Base-by-base conservation (phyloP, 2,888 invertebrate species). In the Timema podura region DNA sequence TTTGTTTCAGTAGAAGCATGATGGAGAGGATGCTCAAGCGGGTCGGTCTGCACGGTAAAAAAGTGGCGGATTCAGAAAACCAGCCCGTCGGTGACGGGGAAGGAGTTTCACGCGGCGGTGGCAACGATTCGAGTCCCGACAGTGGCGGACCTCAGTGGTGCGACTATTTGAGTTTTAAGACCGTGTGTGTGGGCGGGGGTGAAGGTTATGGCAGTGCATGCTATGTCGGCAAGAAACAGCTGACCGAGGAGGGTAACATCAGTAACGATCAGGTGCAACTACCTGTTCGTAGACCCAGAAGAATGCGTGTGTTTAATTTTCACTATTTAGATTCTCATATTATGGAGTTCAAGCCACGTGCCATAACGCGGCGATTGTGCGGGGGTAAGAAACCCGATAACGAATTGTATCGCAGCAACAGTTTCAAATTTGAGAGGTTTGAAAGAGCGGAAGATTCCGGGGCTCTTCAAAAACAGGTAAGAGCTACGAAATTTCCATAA, bases 371-470 rank as follows among this genome's bases (percentile, higher is more conserved):
- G 70, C 86, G 91, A 64, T 86, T 93, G 44, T 75, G 75, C 66
- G 74, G 75, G 8, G 73, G 70, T 8, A 74, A 71, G 69, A 75
- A 75, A 59, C 72, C 69, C 75, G 92, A 92, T 85, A 93, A 93
- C 85, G 92, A 93, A 82, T 86, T 93, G 71, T 93, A 93, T 79
- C 87, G 93, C 76, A 92, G 92, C 75, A 92, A 93, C 81, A 93
- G 93, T 82, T 93, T 93, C 85, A 92, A 92, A 83, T 93, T 93
- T 81, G 92, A 93, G 83, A 84, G 92, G 70, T 93, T 93, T 79
- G 89, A 91, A 77, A 84, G 92, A 76, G 85, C 85, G 72, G 86
- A 87, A 68, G 88, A 88, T 7, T 46, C 68, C 6, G 67, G 45
- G 7, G 87, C 86, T 79, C 90, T 90, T 76, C 72, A 74, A 54